phyloP scores from a whole-genome alignment of 2,113 vertebrate species.

The Opisthocomus hoazin region DNA sequence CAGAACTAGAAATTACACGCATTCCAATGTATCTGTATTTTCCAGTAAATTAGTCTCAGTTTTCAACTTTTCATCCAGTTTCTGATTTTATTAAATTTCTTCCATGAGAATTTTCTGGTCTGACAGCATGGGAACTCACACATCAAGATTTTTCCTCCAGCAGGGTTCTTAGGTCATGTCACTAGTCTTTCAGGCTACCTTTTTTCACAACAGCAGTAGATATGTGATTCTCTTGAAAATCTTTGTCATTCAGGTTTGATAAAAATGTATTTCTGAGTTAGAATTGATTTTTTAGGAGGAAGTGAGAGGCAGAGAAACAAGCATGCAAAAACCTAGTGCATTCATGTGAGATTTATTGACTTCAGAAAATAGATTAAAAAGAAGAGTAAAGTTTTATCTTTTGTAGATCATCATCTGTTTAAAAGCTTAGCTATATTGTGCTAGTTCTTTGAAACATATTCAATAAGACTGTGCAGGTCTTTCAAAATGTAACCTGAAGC shows the following conservation, averaged over 20 bases:
- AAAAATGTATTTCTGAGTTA: neutral
- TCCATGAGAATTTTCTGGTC: neutral
- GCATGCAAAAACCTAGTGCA: neutral
- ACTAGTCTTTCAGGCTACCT: neutral
- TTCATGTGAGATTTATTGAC: neutral
- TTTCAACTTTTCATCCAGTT: neutral
- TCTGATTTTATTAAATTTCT: neutral
- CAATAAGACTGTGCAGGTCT: neutral
- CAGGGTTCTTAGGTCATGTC: neutral
- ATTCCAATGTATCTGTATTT: neutral
- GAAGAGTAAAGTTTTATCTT: neutral
- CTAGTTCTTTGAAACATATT: neutral
- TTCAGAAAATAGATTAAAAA: neutral
- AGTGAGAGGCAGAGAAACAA: neutral
- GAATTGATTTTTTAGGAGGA: neutral
- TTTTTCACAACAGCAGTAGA: neutral
- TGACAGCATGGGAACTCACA: neutral
- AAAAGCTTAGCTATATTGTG: neutral
- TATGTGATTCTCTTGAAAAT: neutral
- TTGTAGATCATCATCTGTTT: neutral
- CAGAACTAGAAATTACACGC: neutral
- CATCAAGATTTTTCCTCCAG: neutral
- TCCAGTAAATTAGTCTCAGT: accelerated
- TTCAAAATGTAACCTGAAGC: neutral
- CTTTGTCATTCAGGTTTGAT: neutral